Evolutionary conservation across 1,140 invertebrate genomes (phyloP), one percentile per base, ranked within the genome.

Genomic region (Pogonomyrmex californicus): DNA sequence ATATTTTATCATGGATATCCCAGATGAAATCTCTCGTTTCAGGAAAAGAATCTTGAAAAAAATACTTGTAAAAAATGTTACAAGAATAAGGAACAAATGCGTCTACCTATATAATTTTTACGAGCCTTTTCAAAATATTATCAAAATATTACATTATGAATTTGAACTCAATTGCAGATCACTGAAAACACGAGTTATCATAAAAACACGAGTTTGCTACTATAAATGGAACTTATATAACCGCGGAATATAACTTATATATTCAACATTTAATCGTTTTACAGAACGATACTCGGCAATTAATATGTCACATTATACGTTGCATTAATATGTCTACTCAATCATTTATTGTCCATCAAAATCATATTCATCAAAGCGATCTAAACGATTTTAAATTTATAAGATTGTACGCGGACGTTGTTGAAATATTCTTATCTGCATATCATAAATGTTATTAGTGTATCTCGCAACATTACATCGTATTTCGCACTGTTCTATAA

Each of bases 391-490:
- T 47, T 7, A 14, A 23, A 56, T 81, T 58, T 75, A 49, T 14
- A 54, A 83, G 33, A 23, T 5, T 2, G n/a, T 2, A 9, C n/a
- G 10, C 33, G 17, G 68, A 47, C 60, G 71, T 10, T 54, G 30
- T 73, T 36, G 30, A 10, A 60, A 62, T 30, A 75, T 75, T 60
- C 54, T 60, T 73, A 62, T 47, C 54, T 30, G 33, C 54, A 44
- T 75, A 60, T 49, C 30, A 47, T 73, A 82, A 75, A 83, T 41
- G 41, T 71, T 14, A 75, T 75, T 75, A 83, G 54, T n/a, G n/a
- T 73, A 83, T 83, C 68, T 60, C 33, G 68, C 33, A 60, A 83
- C 41, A 47, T 73, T 62, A 23, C 23, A 62, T 83, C 68, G 54
- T 30, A 66, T 44, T 54, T 66, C 30, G 23, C 41, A 17, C 38